Base-by-base conservation (phyloP, 2,113 vertebrate genomes). In the Lathamus discolor region DNA sequence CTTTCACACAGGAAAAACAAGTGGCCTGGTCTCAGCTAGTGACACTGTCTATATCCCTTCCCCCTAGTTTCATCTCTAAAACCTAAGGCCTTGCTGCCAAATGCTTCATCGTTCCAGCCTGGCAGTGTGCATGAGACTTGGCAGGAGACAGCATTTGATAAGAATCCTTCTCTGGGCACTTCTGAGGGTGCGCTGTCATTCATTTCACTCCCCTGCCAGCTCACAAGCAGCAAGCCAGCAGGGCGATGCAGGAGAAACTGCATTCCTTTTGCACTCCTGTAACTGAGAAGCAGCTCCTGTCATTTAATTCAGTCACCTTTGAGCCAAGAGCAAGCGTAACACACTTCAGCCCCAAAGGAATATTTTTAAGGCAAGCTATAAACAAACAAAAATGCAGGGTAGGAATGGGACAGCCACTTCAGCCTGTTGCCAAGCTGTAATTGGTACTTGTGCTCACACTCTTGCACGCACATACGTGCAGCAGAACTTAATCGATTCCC, bases 61-160 rank as follows among this genome's bases (percentile, higher is more conserved):
- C 52, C 33, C 37, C 55, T 63, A 24, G 55, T 72, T 27, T 84
- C 39, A n/a, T 84, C 77, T 82, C 0, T 0, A 52, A 89, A 93
- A 72, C 54, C 7, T 35, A 44, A 22, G 17, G 13, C 61, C 51
- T 82, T 54, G 52, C 88, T 95, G 77, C 88, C 92, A 96, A 93
- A 69, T 82, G 13, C 44, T 84, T 90, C 1, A 3, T 86, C 80
- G 18, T 62, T 92, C 61, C 77, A 94, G 39, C 44, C 88, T 95
- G 83, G 83, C 92, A 77, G 68, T 9, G 39, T 88, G 92, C 5
- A 10, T 89, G 83, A 90, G 90, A 69, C 73, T 95, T 93, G 81
- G 77, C 95, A 95, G 81, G 88, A 94, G 57, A 79, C 23, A 75
- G 44, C 25, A 15, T 48, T 88, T 96, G 95, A 96, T 97, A 96